A percentile compares a stretch with the other conserved stretches of the same genome.
Evolutionary conservation across 2,888 invertebrate species (phyloP).

Genomic region (Eupithecia subfuscata): DNA sequence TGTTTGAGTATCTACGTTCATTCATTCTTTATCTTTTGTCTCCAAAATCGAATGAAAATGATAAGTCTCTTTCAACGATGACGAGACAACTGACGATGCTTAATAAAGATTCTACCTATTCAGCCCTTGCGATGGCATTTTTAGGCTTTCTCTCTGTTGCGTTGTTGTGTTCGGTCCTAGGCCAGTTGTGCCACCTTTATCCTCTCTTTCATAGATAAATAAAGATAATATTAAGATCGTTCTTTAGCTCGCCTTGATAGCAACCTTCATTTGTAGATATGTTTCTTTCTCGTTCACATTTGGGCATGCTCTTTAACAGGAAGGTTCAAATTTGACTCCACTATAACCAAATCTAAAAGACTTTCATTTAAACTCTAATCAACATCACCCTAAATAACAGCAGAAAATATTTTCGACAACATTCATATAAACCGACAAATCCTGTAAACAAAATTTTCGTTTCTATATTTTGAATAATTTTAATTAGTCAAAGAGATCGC

Average conservation of each 20-base stretch:
- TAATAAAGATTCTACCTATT: neutral
- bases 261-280: neutral
- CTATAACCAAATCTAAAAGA: neutral
- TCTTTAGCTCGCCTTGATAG: neutral
- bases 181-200: neutral
- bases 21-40: neutral
- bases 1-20: slow-evolving; percentile 10
- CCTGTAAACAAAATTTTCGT: neutral
- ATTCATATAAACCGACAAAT: neutral
- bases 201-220: too few relatives aligned
- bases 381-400: neutral
- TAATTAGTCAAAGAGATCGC: slow-evolving; percentile 37
- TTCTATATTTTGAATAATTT: slow-evolving; percentile 25
- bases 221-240: too few relatives aligned
- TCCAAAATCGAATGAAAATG: neutral
- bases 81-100: neutral
- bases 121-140: neutral
- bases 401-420: neutral
- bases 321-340: neutral
- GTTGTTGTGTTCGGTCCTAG: neutral
- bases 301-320: neutral
- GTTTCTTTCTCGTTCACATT: neutral
- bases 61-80: neutral
- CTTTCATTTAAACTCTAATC: neutral
- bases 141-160: neutral